phyloP scores from a whole-genome alignment of 2,888 invertebrate genomes.

The Podabrus alpinus region DNA sequence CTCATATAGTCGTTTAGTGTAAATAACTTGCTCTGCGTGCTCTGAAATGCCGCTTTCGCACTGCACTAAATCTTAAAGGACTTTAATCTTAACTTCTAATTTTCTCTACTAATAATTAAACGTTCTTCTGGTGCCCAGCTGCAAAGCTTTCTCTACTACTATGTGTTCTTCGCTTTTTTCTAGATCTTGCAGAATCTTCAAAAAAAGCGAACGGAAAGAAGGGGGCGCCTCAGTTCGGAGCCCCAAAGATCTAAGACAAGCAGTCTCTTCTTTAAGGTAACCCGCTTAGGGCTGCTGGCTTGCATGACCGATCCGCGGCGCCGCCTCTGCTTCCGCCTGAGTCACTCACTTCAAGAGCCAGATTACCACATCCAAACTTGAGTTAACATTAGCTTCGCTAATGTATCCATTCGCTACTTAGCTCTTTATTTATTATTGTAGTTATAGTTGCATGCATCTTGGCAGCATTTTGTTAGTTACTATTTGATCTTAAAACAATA shows the following conservation, averaged over 20 bases:
- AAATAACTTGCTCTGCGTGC: constrained; percentile 30
- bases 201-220: constrained; percentile 97
- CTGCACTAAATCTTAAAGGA: constrained; percentile 33
- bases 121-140: constrained; percentile 53
- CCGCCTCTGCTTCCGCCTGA: constrained; percentile 54
- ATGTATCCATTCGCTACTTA: background rate
- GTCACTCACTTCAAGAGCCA: constrained; percentile 23
- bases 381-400: constrained; percentile 1
- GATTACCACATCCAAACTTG: constrained; percentile 24
- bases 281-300: constrained; percentile 62
- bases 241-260: constrained; percentile 92
- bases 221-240: constrained; percentile 95
- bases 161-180: constrained; percentile 88
- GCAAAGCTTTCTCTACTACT: constrained; percentile 70
- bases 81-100: constrained; percentile 26
- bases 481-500: background rate
- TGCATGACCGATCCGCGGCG: constrained; percentile 55
- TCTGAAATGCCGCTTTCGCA: constrained; percentile 39
- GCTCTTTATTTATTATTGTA: background rate
- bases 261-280: constrained; percentile 99
- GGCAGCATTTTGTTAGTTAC: background rate
- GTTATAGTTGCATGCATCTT: background rate
- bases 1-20: constrained; percentile 18
- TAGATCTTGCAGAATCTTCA: constrained; percentile 99
- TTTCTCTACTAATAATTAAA: constrained; percentile 33